These are phyloP conservation scores for Takifugu flavidus DNA, from an alignment of 2,113 vertebrate genomes.

Conservation along the genomic window DNA sequence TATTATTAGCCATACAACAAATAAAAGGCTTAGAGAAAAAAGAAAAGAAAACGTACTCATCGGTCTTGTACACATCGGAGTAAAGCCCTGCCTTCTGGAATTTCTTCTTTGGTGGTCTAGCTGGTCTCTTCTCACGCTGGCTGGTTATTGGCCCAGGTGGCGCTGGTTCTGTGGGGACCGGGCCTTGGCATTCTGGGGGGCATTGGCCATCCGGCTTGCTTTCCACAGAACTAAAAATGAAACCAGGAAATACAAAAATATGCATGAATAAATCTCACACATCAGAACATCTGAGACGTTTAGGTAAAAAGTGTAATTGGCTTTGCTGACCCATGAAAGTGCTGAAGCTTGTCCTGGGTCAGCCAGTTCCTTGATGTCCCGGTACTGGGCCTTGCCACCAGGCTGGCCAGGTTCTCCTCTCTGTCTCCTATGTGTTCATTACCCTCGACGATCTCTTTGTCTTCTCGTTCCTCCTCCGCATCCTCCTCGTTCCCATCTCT, in stretches of 20 bases:
- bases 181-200: conserved; percentile 54
- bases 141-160: conserved; percentile 55
- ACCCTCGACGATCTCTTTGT: conserved; percentile 47
- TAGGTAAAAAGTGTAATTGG: neutral
- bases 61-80: conserved; percentile 78
- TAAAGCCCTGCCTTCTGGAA: conserved; percentile 81
- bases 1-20: neutral
- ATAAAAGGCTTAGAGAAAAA: neutral
- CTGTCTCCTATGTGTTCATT: conserved; percentile 61
- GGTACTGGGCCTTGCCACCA: conserved; percentile 71
- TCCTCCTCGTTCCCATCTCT: conserved; percentile 58
- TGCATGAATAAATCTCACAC: conserved; percentile 13
- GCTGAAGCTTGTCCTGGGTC: conserved; percentile 68
- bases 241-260: conserved; percentile 19
- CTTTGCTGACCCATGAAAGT: conserved; percentile 66
- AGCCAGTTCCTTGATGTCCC: conserved; percentile 64
- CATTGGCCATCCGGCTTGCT: conserved; percentile 71
- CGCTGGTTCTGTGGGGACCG: conserved; percentile 61
- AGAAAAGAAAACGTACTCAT: conserved; percentile 63
- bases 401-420: conserved; percentile 69
- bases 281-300: conserved; percentile 7
- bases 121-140: conserved; percentile 75
- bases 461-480: conserved; percentile 62
- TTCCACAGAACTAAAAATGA: conserved; percentile 72
- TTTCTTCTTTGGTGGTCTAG: conserved; percentile 79